Base-by-base conservation (phyloP, 2,797 vertebrate species). In the Furcifer pardalis region DNA sequence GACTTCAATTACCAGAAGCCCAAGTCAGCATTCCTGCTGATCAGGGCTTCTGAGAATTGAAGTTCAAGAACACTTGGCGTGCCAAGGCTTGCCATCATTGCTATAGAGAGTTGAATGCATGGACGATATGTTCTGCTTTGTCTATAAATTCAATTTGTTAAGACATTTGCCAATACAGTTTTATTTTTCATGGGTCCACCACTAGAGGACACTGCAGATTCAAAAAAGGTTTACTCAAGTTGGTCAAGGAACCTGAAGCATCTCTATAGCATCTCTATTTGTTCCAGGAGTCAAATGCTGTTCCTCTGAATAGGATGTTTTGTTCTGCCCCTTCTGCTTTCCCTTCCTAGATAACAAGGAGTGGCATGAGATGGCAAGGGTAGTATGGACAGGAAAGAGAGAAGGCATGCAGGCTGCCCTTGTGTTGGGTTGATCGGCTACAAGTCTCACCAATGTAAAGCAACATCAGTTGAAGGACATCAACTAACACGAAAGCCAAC, bases 161-260 rank as follows among this genome's bases (percentile, higher is more conserved):
- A 68, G 75, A 68, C 72, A 83, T 81, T 44, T n/a, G 65, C 87
- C 65, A 90, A 85, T 0, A 85, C 71, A 89, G 10, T 37, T 56
- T 42, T 40, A 15, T 77, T 59, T 77, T n/a, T 27, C 60, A 59
- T 82, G 8, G 44, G n/a, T 84, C 40, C 86, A 72, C 92, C 93
- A 91, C 89, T 88, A 92, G 92, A 89, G 93, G 93, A 92, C 92
- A 85, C 85, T 93, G 65, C 49, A 69, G 62, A 69, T 37, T 60
- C 2, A 68, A 77, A 76, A 32, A 42, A 19, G 10, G 68, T 15
- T 59, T 62, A 21, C 1, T 84, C 42, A 32, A 37, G 21, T 72
- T 27, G 62, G 2, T 30, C 46, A 8, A 30, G 25, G 5, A 75
- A 66, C 15, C n/a, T 66, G n/a, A 17, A 60, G 40, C 3, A 5